These are phyloP conservation scores for Dreissena rostriformis DNA, from an alignment of 1,140 invertebrate genomes.

Conservation along the genomic window DNA sequence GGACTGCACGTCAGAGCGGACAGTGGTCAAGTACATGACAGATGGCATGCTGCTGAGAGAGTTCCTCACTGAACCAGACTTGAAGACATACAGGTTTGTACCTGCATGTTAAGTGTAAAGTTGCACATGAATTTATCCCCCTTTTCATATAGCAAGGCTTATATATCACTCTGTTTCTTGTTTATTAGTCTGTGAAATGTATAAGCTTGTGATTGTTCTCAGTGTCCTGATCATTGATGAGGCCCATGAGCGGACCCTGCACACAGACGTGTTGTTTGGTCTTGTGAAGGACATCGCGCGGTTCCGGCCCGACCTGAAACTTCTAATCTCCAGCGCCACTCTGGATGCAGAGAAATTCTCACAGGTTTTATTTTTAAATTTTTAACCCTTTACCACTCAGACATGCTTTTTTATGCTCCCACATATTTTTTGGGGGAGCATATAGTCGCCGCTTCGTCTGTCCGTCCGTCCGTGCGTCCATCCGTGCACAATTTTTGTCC, in stretches of 20 bases:
- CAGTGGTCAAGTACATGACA: slow-evolving; percentile 99
- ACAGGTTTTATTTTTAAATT: slow-evolving; percentile 77
- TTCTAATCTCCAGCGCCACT: slow-evolving; percentile 98
- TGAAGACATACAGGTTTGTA: slow-evolving; percentile 89
- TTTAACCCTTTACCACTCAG: not conserved
- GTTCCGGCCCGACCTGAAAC: slow-evolving; percentile 96
- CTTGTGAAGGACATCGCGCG: slow-evolving; percentile 98
- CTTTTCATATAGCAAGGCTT: too few relatives aligned
- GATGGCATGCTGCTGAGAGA: slow-evolving; percentile 99
- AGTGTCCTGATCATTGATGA: slow-evolving; percentile 99
- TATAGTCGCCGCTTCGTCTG: too few relatives aligned
- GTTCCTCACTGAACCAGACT: slow-evolving; percentile 98
- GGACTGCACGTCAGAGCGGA: slow-evolving; percentile 89
- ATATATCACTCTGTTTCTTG: too few relatives aligned
- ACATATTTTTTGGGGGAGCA: too few relatives aligned
- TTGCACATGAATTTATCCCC: too few relatives aligned
- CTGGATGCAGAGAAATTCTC: slow-evolving; percentile 99
- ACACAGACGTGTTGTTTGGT: slow-evolving; percentile 99
- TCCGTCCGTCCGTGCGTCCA: too few relatives aligned
- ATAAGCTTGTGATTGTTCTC: slow-evolving; percentile 61
- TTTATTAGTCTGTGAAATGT: too few relatives aligned
- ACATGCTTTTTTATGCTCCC: too few relatives aligned
- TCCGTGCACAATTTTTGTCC: too few relatives aligned
- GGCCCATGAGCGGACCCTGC: slow-evolving; percentile 98
- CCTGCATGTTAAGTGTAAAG: too few relatives aligned